Base-by-base conservation (phyloP, 1,140 invertebrate species). In the Pentalonia nigronervosa region DNA sequence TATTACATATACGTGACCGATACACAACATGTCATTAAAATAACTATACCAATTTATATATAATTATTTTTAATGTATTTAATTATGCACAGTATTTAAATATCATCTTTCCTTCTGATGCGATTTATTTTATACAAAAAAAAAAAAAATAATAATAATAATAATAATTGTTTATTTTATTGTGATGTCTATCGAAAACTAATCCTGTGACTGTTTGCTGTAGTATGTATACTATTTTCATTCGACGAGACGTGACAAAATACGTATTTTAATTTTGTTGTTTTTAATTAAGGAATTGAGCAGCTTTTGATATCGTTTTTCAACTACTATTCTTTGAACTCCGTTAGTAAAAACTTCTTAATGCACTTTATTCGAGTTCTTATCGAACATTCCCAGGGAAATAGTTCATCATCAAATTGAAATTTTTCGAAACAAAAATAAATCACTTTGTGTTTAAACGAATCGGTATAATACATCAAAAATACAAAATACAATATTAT, bases 311-410 rank as follows among this genome's bases (percentile, higher is more conserved):
- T 34, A 50, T 88, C n/a, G 2, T 21, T 53, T 88, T 34, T n/a
- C 7, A 50, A 50, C 48, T 50, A 34, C 86, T 88, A 88, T 50
- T 23, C 7, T 88, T 88, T 34, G 48, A 50, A 23, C 20, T 25
- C 81, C 36, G 36, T 83, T 83, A 20, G 53, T 88, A 88, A 86
- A 86, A 34, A 50, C 86, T 88, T 48, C 86, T 88, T 41, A 88
- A 88, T 88, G 30, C n/a, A 48, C 34, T 88, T 50, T 88, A 88
- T 50, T 34, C 17, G 7, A 50, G 17, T 88, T 88, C 47, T 88
- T 50, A 34, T 50, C 30, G 17, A 88, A 88, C 48, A 50, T 30
- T 48, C 21, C 2, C 47, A 53, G 17, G 7, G 20, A 50, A 47
- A 87, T 87, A 87, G 17, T 48, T 50, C 48, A 23, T 50, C n/a